Conservation (phyloP, 2,113 vertebrate species). For the Pseudorasbora parva region DNA sequence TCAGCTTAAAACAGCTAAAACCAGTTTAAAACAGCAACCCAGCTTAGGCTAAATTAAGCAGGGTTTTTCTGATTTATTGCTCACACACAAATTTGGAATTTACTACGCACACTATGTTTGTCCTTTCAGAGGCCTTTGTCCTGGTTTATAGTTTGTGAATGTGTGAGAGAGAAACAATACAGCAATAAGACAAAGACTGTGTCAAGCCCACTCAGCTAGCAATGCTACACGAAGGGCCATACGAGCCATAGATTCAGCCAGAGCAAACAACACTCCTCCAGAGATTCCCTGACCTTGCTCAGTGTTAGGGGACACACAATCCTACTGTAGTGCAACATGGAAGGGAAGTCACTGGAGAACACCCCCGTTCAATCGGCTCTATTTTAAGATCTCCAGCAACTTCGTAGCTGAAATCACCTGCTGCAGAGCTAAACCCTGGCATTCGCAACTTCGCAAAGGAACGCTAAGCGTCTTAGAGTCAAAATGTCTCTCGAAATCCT, state of each 20-base stretch:
- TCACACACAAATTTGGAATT: neutral
- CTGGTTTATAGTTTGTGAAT: neutral
- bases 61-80: neutral
- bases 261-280: neutral
- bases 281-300: slow-evolving; percentile 20
- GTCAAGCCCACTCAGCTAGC: neutral
- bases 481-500: slow-evolving; percentile 25
- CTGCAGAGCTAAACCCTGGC: slow-evolving; percentile 28
- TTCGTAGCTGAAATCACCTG: slow-evolving; percentile 32
- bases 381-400: slow-evolving; percentile 41
- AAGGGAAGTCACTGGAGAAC: slow-evolving; percentile 25
- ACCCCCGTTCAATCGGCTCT: neutral
- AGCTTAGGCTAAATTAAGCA: neutral
- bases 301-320: slow-evolving; percentile 15
- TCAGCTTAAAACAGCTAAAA: neutral
- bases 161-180: slow-evolving; percentile 15
- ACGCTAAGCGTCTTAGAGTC: slow-evolving; percentile 16
- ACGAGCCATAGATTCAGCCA: neutral
- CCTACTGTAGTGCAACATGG: neutral
- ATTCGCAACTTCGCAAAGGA: slow-evolving; percentile 5
- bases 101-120: neutral
- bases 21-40: neutral
- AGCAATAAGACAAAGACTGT: neutral
- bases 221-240: neutral
- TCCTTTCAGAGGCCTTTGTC: neutral